Conservation (phyloP, 53 echinoderm and acorn worm genomes). For the Hippasteria phrygiana region DNA sequence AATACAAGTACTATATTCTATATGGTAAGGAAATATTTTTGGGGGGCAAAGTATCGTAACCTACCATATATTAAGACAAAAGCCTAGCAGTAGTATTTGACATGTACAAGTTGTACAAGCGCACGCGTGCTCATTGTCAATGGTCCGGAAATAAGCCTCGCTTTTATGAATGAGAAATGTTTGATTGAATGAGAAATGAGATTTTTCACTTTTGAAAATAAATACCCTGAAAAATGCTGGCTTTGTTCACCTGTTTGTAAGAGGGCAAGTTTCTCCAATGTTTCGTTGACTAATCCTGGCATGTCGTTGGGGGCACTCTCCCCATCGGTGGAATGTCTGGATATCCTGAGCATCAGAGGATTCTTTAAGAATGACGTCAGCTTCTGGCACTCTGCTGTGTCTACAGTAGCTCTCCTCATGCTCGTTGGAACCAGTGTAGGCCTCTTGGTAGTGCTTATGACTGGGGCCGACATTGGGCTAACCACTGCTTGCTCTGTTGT, state of each 20-base stretch:
- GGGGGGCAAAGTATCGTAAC: no score
- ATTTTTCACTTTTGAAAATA: no score
- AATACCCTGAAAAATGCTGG: background rate
- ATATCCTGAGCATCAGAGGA: slow-evolving; percentile 74
- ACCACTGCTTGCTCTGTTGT: background rate
- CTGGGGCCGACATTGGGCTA: slow-evolving; percentile 46
- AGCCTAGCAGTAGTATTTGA: no score
- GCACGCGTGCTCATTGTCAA: no score
- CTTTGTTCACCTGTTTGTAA: slow-evolving; percentile 70
- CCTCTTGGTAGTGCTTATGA: slow-evolving; percentile 41
- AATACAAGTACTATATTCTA: no score
- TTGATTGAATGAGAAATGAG: no score
- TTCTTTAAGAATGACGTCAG: slow-evolving; percentile 76
- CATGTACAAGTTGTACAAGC: no score
- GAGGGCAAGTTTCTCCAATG: slow-evolving; percentile 58
- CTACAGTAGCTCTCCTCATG: slow-evolving; percentile 80
- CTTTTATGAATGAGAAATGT: no score
- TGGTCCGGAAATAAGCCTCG: no score
- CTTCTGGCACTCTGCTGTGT: slow-evolving; percentile 79
- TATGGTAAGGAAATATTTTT: no score
- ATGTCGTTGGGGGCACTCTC: slow-evolving; percentile 65
- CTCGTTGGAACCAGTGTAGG: slow-evolving; percentile 47
- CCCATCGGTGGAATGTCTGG: slow-evolving; percentile 81
- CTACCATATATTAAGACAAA: no score
- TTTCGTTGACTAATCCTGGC: slow-evolving; percentile 33